A percentile compares a stretch with the other conserved stretches of the same genome.
Conservation (phyloP, 2,888 invertebrate genomes). For the Ectobius pallidus region DNA sequence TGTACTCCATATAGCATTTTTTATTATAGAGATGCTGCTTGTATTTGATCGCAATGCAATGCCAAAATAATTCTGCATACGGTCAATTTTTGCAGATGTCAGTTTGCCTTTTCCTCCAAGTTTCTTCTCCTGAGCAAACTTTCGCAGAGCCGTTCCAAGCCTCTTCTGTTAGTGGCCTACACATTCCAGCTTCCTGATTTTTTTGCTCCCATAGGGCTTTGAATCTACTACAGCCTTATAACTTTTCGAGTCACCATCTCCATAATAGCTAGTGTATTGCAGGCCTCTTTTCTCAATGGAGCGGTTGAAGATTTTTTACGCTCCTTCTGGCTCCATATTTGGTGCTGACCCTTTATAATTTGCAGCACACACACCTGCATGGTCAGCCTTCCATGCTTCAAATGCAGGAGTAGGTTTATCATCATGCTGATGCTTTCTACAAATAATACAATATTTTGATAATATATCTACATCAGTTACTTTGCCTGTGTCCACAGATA, state of each 20-base stretch:
- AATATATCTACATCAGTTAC: not conserved
- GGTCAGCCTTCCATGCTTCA: not conserved
- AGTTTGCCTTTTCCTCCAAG: not conserved
- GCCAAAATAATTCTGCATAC: constrained; percentile 19
- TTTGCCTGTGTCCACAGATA: not conserved
- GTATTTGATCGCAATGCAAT: constrained; percentile 16
- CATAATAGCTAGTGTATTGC: not conserved
- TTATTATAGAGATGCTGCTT: not conserved
- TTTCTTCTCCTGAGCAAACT: not conserved
- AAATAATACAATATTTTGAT: not conserved
- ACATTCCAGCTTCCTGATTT: no score
- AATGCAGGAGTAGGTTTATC: not conserved
- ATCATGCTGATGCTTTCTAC: not conserved
- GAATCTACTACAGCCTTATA: not conserved
- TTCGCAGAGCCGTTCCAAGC: not conserved
- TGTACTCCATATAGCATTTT: not conserved
- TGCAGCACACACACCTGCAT: not conserved
- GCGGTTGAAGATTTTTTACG: not conserved
- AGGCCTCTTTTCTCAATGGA: no score
- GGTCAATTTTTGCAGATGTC: no score
- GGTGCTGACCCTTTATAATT: no score
- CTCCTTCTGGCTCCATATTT: not conserved
- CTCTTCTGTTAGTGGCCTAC: no score
- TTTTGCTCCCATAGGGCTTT: not conserved
- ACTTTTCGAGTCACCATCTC: no score